phyloP scores from a whole-genome alignment of 2,797 vertebrate genomes.

The Hapalemur alaotrensis region DNA sequence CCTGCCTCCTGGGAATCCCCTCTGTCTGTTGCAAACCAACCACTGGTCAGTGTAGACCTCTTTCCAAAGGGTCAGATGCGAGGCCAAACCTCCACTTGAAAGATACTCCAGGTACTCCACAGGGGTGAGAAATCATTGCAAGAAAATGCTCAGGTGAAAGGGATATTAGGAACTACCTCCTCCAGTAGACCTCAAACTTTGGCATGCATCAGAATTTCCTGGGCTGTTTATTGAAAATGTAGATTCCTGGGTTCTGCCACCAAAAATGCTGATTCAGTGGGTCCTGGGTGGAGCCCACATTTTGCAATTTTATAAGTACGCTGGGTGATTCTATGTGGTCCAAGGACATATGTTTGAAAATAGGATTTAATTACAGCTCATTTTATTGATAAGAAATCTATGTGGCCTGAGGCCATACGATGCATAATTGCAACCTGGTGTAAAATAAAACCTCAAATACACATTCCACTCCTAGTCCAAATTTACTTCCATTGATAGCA shows the following conservation, averaged over 20 bases:
- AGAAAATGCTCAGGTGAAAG: background rate
- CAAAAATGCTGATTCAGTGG: background rate
- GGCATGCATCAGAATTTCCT: background rate
- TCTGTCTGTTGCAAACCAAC: background rate
- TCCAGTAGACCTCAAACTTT: background rate
- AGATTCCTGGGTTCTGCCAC: background rate
- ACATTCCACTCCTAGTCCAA: background rate
- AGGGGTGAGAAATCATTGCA: background rate
- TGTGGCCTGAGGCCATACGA: background rate
- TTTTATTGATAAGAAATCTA: constrained; percentile 28
- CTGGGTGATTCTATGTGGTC: background rate
- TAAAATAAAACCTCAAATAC: background rate
- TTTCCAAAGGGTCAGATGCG: background rate
- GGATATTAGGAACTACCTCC: background rate
- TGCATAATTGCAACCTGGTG: background rate
- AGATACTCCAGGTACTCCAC: background rate
- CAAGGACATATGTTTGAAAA: background rate
- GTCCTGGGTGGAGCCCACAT: background rate
- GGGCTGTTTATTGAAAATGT: background rate
- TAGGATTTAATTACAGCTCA: background rate
- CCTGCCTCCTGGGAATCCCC: background rate
- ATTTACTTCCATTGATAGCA: background rate
- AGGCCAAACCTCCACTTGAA: background rate
- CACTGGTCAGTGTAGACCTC: background rate
- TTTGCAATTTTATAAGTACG: background rate